Percentiles rank a stretch among this genome's conserved stretches.
Conservation (phyloP, 2,113 vertebrate genomes). For the Carassius gibelio region DNA sequence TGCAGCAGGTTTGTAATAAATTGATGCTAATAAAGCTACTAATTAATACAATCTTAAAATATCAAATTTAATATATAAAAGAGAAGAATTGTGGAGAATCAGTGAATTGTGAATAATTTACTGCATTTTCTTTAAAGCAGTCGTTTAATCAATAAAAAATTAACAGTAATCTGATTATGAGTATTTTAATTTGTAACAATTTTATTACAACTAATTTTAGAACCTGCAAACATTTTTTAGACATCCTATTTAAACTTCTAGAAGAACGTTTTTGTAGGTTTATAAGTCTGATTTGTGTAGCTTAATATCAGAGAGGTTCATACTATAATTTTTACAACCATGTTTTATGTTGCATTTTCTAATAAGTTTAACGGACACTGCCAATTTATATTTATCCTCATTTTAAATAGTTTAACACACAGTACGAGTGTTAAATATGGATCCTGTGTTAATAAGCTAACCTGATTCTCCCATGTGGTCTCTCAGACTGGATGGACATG, state of each 20-base stretch:
- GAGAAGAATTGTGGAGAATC: too few relatives aligned
- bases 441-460: constrained; percentile 67
- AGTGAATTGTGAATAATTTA: too few relatives aligned
- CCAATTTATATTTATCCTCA: not conserved
- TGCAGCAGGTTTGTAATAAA: too few relatives aligned
- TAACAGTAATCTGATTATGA: too few relatives aligned
- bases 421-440: not conserved
- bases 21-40: too few relatives aligned
- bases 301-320: not conserved
- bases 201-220: too few relatives aligned
- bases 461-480: constrained; percentile 90
- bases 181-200: too few relatives aligned
- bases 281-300: not conserved
- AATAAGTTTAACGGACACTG: not conserved
- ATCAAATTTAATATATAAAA: too few relatives aligned
- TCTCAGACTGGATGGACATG: constrained; percentile 97
- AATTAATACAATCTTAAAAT: too few relatives aligned
- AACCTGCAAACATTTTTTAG: not conserved
- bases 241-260: not conserved
- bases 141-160: too few relatives aligned
- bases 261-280: not conserved
- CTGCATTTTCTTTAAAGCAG: too few relatives aligned
- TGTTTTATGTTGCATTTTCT: not conserved
- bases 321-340: not conserved
- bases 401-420: not conserved